Evolutionary conservation across 2,797 vertebrate genomes (phyloP), one percentile per base, ranked within the genome.

Genomic region (Simalia tracyae): DNA sequence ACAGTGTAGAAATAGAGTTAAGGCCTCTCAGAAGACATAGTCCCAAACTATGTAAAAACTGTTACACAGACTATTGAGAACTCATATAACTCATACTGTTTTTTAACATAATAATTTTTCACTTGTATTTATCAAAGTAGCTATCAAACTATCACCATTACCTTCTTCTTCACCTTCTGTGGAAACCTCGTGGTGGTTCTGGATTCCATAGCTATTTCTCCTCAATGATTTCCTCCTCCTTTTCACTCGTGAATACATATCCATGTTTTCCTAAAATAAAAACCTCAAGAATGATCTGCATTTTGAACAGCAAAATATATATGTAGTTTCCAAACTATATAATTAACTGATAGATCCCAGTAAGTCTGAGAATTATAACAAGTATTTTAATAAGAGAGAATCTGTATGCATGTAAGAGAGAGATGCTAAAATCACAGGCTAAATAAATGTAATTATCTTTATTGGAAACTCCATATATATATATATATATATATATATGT

Each of bases 171-270:
- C 98, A 31, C 99, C 98, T 97, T 99, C 99, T 93, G 98, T 98
- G 95, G 99, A 98, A 93, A 98, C 99, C 97, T 99, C 99, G 93
- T 99, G 99, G 96, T 99, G 99, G 72, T 98, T 97, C 89, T 99
- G 99, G 96, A 99, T 98, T 89, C 98, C 99, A 89, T 98, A 99
- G 81, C 98, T 98, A 94, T 98, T 99, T 97, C 99, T 98, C 91
- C 99, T 98, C 97, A 99, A 95, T 8, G 99, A 99, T 96, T 99
- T 99, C 96, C 99, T 97, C 64, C 98, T 98, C 46, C 99, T 98
- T 96, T 99, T 99, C 92, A 99, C 99, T 95, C 99, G 98, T 90
- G 99, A 99, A 97, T 99, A 99, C 99, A 99, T 99, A 97, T 99
- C 99, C 98, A 99, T 99, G 97, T 99, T 99, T 98, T 99, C 99